phyloP scores from a whole-genome alignment of 2,113 vertebrate genomes.

The Aegotheles bennettii region DNA sequence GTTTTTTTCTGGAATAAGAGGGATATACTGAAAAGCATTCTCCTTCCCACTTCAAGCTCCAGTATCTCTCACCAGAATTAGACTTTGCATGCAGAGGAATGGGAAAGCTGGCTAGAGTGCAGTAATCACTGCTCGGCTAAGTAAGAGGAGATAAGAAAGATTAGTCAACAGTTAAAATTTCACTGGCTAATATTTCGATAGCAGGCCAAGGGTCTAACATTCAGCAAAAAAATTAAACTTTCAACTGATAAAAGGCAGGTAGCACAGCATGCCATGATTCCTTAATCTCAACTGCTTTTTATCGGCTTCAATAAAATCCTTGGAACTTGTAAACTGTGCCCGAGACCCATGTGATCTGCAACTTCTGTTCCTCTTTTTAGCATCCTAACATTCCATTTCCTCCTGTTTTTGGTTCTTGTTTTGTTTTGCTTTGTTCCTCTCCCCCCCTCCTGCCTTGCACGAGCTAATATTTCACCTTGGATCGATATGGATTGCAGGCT shows the following conservation, averaged over 20 bases:
- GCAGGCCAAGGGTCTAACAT: conserved; percentile 42
- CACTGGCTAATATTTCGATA: neutral
- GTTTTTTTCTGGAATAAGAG: neutral
- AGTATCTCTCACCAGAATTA: neutral
- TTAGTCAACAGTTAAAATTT: conserved; percentile 53
- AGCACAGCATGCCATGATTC: neutral
- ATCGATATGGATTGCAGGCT: neutral
- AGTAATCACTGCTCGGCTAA: neutral
- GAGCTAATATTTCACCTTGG: neutral
- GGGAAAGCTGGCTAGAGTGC: neutral
- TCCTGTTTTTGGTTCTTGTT: neutral
- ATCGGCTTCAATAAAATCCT: neutral
- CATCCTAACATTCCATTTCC: neutral
- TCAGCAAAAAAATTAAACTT: neutral
- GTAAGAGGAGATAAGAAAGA: conserved; percentile 30
- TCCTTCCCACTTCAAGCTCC: neutral
- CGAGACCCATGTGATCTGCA: neutral
- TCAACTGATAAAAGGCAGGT: conserved; percentile 37
- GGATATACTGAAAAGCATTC: neutral
- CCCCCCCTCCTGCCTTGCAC: neutral
- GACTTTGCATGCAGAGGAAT: neutral
- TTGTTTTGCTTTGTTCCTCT: neutral
- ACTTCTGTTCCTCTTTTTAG: neutral
- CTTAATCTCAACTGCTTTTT: neutral
- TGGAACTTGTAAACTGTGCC: neutral